Evolutionary conservation across 1,140 invertebrate genomes (phyloP).

Genomic region (Anadara kagoshimensis): DNA sequence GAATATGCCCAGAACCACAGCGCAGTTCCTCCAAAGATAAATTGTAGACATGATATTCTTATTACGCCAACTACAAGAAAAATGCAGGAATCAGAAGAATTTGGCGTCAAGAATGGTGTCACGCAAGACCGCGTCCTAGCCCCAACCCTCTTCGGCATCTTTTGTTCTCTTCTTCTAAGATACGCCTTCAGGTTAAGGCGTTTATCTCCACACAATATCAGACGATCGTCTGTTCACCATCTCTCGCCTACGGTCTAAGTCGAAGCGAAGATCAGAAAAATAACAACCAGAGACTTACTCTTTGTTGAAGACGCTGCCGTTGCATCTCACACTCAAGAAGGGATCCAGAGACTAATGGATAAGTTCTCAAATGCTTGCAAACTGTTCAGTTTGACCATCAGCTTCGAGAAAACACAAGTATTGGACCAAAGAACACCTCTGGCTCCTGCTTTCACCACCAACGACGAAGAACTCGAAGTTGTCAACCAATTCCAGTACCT

Average conservation of each 20-base stretch:
- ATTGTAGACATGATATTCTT: too few relatives aligned
- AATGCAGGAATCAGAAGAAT: too few relatives aligned
- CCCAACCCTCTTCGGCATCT: too few relatives aligned
- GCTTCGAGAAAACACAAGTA: constrained; percentile 41
- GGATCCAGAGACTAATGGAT: constrained; percentile 41
- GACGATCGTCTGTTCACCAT: constrained; percentile 7
- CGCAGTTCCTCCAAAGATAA: too few relatives aligned
- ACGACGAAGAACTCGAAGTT: constrained; percentile 32
- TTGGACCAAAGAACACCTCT: constrained; percentile 31
- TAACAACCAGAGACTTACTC: constrained; percentile 33
- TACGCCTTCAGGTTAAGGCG: constrained; percentile 28
- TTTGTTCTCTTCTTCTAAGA: constrained; percentile 17
- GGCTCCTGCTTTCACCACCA: constrained; percentile 35
- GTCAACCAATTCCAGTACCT: constrained; percentile 46
- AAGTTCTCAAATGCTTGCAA: constrained; percentile 36
- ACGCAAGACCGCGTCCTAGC: too few relatives aligned
- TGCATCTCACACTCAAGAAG: constrained; percentile 18
- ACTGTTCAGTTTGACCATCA: constrained; percentile 41
- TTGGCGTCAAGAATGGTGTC: too few relatives aligned
- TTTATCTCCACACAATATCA: constrained; percentile 21
- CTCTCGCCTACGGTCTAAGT: neutral
- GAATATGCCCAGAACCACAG: too few relatives aligned
- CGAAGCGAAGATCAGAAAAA: constrained; percentile 1
- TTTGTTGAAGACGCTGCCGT: constrained; percentile 45
- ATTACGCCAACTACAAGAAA: too few relatives aligned